Base-by-base conservation (phyloP, 2,113 vertebrate species). In the Perca flavescens region DNA sequence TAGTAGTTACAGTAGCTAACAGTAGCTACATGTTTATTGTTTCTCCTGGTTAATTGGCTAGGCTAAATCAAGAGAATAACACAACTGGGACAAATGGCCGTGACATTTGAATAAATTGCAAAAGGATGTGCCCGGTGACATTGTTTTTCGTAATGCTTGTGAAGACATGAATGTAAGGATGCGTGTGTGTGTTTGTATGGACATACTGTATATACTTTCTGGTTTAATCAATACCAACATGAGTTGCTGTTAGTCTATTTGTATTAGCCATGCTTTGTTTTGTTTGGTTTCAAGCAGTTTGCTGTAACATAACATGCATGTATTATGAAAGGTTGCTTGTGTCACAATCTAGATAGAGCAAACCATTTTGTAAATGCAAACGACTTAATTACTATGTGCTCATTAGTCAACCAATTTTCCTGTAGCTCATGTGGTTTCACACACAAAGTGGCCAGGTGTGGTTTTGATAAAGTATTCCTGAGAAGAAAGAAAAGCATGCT, bases 381-480 rank as follows among this genome's bases (percentile, higher is more conserved):
- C 21, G 22, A 58, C 40, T 53, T 72, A 63, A 81, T 77, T 57
- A 79, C 53, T 21, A 31, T 19, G 31, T 43, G 50, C 65, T 83
- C 74, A 88, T 88, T 79, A 83, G 76, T 43, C 5, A 0, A 60
- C 12, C 5, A 19, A 9, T 74, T 77, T 54, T 65, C 57, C n/a
- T 50, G 8, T 16, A 54, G 60, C 67, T 40, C 16, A 43, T 63
- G 62, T 52, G 58, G 52, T 62, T 31, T 66, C 16, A 15, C 43
- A 28, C n/a, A 54, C 36, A 85, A 75, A 85, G 50, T 86, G 80
- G 76, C 80, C 86, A 91, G 86, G 75, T 92, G 86, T 83, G 74
- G 1, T 52, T 53, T 76, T 78, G 21, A 84, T 47, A 47, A 84
- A 68, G 36, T 25, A 83, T 86, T 83, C 79, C 58, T 79, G 25